A percentile compares a stretch with the other conserved stretches of the same genome.
Evolutionary conservation across 2,113 vertebrate genomes (phyloP).

Genomic region (Apeltes quadracus): DNA sequence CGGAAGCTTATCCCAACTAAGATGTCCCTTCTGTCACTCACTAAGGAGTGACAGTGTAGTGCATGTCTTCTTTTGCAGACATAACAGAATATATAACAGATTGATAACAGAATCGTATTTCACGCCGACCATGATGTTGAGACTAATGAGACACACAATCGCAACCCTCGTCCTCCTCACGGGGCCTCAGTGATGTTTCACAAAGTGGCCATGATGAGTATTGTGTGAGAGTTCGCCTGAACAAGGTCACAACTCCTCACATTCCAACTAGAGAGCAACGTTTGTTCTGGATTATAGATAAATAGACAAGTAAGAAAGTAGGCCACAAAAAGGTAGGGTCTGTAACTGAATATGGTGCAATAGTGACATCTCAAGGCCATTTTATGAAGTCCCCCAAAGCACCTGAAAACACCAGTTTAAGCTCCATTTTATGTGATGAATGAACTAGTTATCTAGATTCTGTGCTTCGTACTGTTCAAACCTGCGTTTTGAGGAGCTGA

Average conservation of each 20-base stretch:
- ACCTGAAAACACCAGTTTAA: background rate
- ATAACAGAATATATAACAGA: no score
- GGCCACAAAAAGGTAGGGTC: background rate
- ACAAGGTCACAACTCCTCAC: slow-evolving; percentile 56
- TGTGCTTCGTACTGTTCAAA: background rate
- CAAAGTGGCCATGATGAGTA: slow-evolving; percentile 11
- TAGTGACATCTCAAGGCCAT: slow-evolving; percentile 20
- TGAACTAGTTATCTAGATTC: background rate
- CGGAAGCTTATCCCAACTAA: slow-evolving; percentile 25
- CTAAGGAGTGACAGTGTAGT: slow-evolving; percentile 7
- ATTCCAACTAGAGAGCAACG: slow-evolving; percentile 60
- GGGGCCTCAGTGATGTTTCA: background rate
- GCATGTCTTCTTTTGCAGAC: background rate
- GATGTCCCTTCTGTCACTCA: slow-evolving; percentile 20
- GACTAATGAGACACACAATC: background rate
- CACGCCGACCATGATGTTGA: background rate
- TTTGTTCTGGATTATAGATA: slow-evolving; percentile 76
- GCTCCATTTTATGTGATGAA: background rate
- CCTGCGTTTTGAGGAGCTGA: background rate
- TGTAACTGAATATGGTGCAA: slow-evolving; percentile 3
- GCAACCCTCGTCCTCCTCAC: background rate
- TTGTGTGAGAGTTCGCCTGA: slow-evolving; percentile 28
- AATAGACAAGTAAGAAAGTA: slow-evolving; percentile 43
- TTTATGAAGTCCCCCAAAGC: background rate
- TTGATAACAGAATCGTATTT: background rate